phyloP scores from a whole-genome alignment of 1,140 invertebrate genomes.

The Solenopsis invicta region DNA sequence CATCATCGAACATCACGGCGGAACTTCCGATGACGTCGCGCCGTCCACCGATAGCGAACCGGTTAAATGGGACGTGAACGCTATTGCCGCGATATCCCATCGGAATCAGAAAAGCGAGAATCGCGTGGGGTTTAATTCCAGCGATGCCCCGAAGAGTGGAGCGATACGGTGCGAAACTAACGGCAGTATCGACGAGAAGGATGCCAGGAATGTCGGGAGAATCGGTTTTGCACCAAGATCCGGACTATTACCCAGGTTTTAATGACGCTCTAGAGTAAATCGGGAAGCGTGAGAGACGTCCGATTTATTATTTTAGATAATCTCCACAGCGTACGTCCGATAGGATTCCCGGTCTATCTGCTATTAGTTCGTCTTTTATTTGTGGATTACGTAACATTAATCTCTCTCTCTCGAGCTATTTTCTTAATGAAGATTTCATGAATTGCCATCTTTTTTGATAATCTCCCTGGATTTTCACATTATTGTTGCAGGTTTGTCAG shows the following conservation, averaged over 20 bases:
- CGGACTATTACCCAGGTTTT: neutral
- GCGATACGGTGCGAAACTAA: slow-evolving; percentile 24
- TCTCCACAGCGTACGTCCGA: neutral
- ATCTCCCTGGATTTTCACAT: neutral
- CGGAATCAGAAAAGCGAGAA: slow-evolving; percentile 6
- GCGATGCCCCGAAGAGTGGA: neutral
- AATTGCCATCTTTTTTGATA: neutral
- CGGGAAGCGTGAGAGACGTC: neutral
- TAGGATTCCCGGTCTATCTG: neutral
- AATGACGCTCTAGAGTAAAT: slow-evolving; percentile 10
- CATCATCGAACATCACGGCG: slow-evolving; percentile 16
- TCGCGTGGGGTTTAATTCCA: slow-evolving; percentile 25
- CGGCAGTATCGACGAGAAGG: neutral
- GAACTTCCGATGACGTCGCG: slow-evolving; percentile 34
- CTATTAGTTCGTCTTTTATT: neutral
- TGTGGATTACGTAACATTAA: neutral
- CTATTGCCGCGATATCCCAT: slow-evolving; percentile 1
- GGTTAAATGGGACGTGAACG: slow-evolving; percentile 36
- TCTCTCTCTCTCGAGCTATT: neutral
- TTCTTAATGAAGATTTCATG: neutral
- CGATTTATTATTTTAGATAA: slow-evolving; percentile 4
- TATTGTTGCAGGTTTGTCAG: neutral
- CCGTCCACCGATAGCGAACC: slow-evolving; percentile 35
- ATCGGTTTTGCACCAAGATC: neutral
- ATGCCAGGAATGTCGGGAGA: neutral